phyloP scores from a whole-genome alignment of 2,888 invertebrate species.

The Leptopilina syphax region DNA sequence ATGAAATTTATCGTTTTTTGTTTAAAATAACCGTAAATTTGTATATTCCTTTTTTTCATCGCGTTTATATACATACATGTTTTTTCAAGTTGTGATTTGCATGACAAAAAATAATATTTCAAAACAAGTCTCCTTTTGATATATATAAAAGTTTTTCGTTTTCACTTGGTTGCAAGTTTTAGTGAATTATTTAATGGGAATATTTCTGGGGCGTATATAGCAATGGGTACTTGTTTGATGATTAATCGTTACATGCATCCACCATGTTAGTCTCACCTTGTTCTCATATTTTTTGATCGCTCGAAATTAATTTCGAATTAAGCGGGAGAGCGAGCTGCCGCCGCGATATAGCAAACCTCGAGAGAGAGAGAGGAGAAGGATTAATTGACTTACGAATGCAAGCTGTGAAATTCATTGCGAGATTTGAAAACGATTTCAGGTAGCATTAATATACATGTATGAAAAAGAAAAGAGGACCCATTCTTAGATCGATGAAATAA shows the following conservation, averaged over 20 bases:
- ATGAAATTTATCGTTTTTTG: background rate
- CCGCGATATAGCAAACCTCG: constrained; percentile 18
- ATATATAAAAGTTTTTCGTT: constrained; percentile 61
- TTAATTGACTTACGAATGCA: constrained; percentile 34
- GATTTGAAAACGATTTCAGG: constrained; percentile 36
- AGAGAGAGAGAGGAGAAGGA: background rate
- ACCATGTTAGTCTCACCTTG: constrained; percentile 65
- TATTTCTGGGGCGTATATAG: constrained; percentile 34
- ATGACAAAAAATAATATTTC: constrained; percentile 21
- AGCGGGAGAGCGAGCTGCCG: constrained; percentile 49
- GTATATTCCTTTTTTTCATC: background rate
- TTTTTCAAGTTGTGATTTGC: constrained; percentile 13
- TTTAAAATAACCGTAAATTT: background rate
- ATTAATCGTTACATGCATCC: constrained; percentile 66
- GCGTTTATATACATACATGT: background rate
- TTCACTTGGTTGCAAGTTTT: constrained; percentile 23
- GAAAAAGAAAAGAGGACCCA: no score
- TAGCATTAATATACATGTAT: background rate
- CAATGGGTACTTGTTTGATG: constrained; percentile 54
- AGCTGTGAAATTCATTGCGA: constrained; percentile 18
- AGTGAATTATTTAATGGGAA: constrained; percentile 31
- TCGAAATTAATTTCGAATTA: constrained; percentile 71
- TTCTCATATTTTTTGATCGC: constrained; percentile 63
- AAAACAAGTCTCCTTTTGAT: constrained; percentile 36
- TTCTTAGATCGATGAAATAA: background rate